These are phyloP conservation scores for Thymallus thymallus DNA, from an alignment of 2,113 vertebrate species.

Conservation along the genomic window DNA sequence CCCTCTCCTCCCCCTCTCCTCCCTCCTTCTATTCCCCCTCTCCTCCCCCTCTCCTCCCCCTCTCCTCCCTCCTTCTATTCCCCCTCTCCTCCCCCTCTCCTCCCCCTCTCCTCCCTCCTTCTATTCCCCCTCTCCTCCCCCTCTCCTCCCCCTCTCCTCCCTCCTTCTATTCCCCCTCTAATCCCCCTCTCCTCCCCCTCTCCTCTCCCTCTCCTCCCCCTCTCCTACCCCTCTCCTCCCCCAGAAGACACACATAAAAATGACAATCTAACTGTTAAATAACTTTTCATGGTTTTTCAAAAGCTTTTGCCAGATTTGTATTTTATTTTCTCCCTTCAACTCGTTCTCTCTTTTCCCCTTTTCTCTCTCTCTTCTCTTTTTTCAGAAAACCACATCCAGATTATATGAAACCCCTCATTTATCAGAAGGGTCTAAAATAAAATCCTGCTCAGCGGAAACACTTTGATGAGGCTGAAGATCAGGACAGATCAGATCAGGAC, in stretches of 20 bases:
- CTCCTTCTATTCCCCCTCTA: too few species aligned
- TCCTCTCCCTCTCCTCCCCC: too few species aligned
- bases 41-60: too few species aligned
- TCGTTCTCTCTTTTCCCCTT: conserved; percentile 34
- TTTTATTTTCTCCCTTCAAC: conserved; percentile 18
- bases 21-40: too few species aligned
- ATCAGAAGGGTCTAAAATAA: conserved; percentile 69
- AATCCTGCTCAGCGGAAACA: conserved; percentile 32
- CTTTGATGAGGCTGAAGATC: conserved; percentile 55
- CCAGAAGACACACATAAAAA: conserved; percentile 78
- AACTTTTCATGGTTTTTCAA: conserved; percentile 76
- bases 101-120: too few species aligned
- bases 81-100: too few species aligned
- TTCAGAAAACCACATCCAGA: conserved; percentile 62
- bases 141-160: too few species aligned
- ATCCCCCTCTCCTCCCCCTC: too few species aligned
- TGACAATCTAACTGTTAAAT: conserved; percentile 79
- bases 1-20: too few species aligned
- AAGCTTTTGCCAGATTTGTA: conserved; percentile 63
- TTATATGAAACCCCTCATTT: conserved; percentile 69
- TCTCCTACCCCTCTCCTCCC: conserved; percentile 60
- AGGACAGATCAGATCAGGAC: conserved; percentile 48
- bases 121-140: too few species aligned
- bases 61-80: conserved; percentile 27
- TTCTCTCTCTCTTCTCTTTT: conserved; percentile 39